Conservation (phyloP, 2,797 vertebrate species). For the Anguilla anguilla region DNA sequence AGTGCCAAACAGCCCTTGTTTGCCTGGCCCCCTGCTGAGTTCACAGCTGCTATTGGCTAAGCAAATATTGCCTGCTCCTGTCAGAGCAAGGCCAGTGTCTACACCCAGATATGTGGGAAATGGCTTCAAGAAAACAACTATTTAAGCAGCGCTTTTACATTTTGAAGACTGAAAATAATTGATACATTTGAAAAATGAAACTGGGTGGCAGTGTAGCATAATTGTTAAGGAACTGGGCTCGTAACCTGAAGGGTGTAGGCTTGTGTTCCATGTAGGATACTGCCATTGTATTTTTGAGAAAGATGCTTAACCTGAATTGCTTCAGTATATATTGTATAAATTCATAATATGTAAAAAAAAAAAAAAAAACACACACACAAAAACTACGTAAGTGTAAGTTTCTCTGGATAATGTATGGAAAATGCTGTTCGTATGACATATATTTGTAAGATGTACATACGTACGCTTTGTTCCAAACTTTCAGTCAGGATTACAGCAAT, state of each 20-base stretch:
- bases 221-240: background rate
- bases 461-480: background rate
- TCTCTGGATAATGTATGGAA: too few species aligned
- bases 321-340: background rate
- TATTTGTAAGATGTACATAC: background rate
- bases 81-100: background rate
- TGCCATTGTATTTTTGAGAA: background rate
- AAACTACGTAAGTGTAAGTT: too few species aligned
- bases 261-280: background rate
- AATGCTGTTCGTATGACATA: background rate
- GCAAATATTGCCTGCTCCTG: conserved; percentile 12
- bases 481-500: background rate
- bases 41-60: conserved; percentile 11
- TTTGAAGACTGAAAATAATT: background rate
- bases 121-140: background rate
- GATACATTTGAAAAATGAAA: background rate
- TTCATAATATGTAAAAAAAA: too few species aligned
- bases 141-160: background rate
- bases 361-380: too few species aligned
- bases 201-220: background rate
- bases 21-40: background rate
- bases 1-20: conserved; percentile 11
- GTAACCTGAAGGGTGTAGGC: background rate
- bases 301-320: background rate
- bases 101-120: background rate